These are phyloP conservation scores for Macrotus californicus DNA, from an alignment of 2,113 vertebrate species.

Conservation along the genomic window DNA sequence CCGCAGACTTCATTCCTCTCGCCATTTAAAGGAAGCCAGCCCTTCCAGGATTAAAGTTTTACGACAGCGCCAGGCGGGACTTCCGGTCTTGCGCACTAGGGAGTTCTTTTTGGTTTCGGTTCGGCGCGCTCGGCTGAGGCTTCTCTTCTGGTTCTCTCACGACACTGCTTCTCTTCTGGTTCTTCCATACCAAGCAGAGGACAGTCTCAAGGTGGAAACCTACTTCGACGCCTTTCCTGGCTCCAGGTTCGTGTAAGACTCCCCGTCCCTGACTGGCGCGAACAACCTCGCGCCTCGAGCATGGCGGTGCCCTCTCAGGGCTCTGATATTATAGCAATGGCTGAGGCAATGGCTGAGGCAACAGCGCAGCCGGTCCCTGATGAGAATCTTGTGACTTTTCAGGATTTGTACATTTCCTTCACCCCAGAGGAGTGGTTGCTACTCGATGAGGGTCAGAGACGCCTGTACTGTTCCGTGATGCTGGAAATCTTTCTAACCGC, in stretches of 20 bases:
- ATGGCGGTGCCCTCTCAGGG: fast-evolving
- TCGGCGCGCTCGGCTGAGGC: fast-evolving
- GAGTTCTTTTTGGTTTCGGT: fast-evolving
- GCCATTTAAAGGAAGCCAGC: fast-evolving
- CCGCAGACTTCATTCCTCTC: neutral
- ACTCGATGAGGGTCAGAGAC: neutral
- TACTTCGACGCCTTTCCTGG: neutral
- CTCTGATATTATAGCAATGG: neutral
- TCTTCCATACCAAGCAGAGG: fast-evolving
- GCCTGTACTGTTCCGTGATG: neutral
- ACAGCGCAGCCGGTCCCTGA: fast-evolving
- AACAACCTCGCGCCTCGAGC: fast-evolving
- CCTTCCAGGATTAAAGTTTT: neutral
- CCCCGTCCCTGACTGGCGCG: neutral
- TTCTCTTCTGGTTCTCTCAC: fast-evolving
- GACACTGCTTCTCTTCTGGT: fast-evolving
- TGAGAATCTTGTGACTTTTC: neutral
- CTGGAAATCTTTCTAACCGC: neutral
- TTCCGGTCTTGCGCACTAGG: neutral
- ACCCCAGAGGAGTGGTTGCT: neutral
- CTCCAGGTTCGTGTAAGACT: neutral
- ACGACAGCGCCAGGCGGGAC: fast-evolving
- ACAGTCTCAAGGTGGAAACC: fast-evolving
- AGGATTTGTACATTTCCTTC: neutral
- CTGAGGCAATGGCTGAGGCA: neutral